Evolutionary conservation across 2,888 invertebrate species (phyloP), one percentile per base, ranked within the genome.

Genomic region (Noctua fimbriata): DNA sequence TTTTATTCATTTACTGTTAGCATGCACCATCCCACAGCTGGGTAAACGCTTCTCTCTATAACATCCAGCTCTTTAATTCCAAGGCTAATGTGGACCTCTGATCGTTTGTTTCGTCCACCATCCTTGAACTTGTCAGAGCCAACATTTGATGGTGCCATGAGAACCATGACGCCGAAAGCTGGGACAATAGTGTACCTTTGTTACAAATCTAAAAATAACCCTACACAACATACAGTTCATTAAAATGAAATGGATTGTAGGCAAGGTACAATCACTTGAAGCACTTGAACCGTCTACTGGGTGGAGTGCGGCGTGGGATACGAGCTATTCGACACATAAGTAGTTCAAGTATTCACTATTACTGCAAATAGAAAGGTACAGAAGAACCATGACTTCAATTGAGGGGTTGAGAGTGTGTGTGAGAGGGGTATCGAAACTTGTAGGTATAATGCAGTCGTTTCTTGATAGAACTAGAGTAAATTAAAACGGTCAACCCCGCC

Each of bases 291-390:
- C 77, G 69, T 76, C 75, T 69, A 76, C 79, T 79, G 75, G 73
- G 76, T 81, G 60, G 84, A 84, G 85, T 85, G 82, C 84, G 79
- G 89, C 90, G 87, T 89, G 89, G 91, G 90, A 89, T 85, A 86
- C 87, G 77, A 90, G 78, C 88, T 87, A 88, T 88, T 88, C 86
- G 81, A 89, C 88, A 87, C 86, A 83, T 90, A 89, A 87, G 89
- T 83, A 88, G 82, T 87, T 85, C 80, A 81, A 89, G 88, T 85
- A 83, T 82, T 76, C 69, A 80, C 73, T 72, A 75, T 80, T 41
- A 81, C 78, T 72, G 74, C 44, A 52, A 75, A 52, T 60, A 70
- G 14, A 63, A 44, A 60, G 58, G 28, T 41, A 36, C 73, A 79
- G 73, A 74, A 87, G 69, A 32, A 66, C 69, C 69, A 66, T 32